Conservation (phyloP, 2,888 invertebrate species). For the Margaritifera margaritifera region DNA sequence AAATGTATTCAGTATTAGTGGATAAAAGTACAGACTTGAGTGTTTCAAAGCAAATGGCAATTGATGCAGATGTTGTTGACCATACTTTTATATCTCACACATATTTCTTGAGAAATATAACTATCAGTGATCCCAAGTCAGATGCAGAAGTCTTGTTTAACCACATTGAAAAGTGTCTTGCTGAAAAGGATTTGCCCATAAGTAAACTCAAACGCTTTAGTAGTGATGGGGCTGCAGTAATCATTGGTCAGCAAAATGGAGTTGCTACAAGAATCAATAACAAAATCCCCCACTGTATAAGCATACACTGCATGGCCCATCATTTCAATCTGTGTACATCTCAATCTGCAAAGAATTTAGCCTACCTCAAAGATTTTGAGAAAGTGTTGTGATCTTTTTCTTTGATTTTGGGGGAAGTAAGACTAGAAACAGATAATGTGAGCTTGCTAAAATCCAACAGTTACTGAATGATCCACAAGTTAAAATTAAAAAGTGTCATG, state of each 20-base stretch:
- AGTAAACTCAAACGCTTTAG: conserved; percentile 8
- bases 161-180: neutral
- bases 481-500: conserved; percentile 10
- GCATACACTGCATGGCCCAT: conserved; percentile 19
- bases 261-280: conserved; percentile 10
- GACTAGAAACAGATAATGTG: conserved; percentile 7
- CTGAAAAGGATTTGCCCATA: too few relatives aligned
- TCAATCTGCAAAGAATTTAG: conserved; percentile 13
- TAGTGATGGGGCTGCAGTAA: conserved; percentile 16
- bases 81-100: neutral
- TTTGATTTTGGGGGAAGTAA: conserved; percentile 10
- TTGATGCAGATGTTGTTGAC: too few relatives aligned
- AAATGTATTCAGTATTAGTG: too few relatives aligned
- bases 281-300: conserved; percentile 8
- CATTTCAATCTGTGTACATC: conserved; percentile 10
- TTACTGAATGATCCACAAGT: conserved; percentile 9
- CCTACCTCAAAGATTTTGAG: conserved; percentile 14
- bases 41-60: too few relatives aligned
- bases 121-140: conserved; percentile 8
- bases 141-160: conserved; percentile 7
- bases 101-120: conserved; percentile 16
- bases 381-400: conserved; percentile 5
- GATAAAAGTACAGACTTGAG: too few relatives aligned
- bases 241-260: conserved; percentile 6
- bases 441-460: conserved; percentile 15